Evolutionary conservation across 2,113 vertebrate species (phyloP), one percentile per base, ranked within the genome.

Genomic region (Hippocampus guttulatus): DNA sequence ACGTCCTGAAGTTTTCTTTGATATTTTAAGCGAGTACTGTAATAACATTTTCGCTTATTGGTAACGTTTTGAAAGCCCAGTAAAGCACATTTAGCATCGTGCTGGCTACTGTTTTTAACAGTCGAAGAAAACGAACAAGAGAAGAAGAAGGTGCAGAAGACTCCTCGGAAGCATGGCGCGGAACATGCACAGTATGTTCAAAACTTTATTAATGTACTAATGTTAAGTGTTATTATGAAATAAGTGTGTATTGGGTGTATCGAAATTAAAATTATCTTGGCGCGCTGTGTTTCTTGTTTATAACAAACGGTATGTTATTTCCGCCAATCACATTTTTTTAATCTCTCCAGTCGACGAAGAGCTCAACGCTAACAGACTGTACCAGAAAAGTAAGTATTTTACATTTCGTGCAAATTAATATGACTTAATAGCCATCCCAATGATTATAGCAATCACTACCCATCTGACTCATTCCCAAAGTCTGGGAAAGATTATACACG

Each of bases 381-480:
- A 75, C 51, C 57, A 47, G 20, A n/a, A 1, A n/a, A 40, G 3
- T 23, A 55, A 18, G 82, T 82, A 78, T 65, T 8, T 40, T 27
- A 4, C 14, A 58, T 12, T 47, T 64, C 0, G 43, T 3, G 7
- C 23, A 52, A 1, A 23, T 27, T 27, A 21, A 5, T 21, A 5
- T 21, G 20, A 9, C 7, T 66, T 15, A 71, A 21, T 2, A 23
- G 47, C 49, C 45, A 67, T 27, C 90, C 92, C 91, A 88, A 87
- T 93, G 90, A 92, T 92, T 90, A 92, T 70, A 85, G 1, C 78
- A 90, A 89, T 93, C 91, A 92, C 91, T 92, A 91, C 92, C 91
- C 90, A 93, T 90, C 88, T 92, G 90, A 93, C 85, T 86, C 87
- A 81, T 69, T 73, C 86, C 33, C 47, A 3, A 38, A 60, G 71